Evolutionary conservation across 1,140 invertebrate species (phyloP).

Genomic region (Drosophila punjabiensis): DNA sequence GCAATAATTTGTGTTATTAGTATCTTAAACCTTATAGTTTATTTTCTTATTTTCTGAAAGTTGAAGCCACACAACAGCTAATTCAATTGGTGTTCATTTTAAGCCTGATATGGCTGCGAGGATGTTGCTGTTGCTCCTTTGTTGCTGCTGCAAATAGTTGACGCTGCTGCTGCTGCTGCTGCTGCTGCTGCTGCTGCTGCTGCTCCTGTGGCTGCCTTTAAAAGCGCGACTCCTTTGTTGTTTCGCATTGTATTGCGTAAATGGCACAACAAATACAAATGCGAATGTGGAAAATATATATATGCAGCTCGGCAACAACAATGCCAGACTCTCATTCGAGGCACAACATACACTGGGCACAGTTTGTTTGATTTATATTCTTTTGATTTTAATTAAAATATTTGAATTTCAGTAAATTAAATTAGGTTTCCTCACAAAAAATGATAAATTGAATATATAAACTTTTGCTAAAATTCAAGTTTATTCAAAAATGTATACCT

Average conservation of each 20-base stretch:
- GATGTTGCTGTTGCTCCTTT: conserved; percentile 11
- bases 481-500: not conserved
- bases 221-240: conserved; percentile 64
- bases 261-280: conserved; percentile 40
- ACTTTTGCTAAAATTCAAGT: not conserved
- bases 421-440: not conserved
- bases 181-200: conserved; percentile 9
- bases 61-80: not conserved
- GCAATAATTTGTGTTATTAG: too few relatives aligned
- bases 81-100: conserved; percentile 21
- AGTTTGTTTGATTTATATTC: not conserved
- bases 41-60: conserved; percentile 1
- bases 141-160: conserved; percentile 30
- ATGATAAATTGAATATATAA: not conserved
- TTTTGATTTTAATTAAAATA: not conserved
- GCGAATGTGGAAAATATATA: conserved; percentile 7
- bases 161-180: not conserved
- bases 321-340: conserved; percentile 5
- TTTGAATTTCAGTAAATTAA: not conserved
- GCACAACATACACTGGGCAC: conserved; percentile 6
- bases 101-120: conserved; percentile 8
- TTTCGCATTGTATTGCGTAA: conserved; percentile 32
- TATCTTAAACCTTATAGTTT: not conserved
- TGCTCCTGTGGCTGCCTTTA: conserved; percentile 60
- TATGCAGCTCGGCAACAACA: conserved; percentile 12